A percentile compares a stretch with the other conserved stretches of the same genome.
Evolutionary conservation across 2,888 invertebrate genomes (phyloP).

Genomic region (Mimachlamys varia): DNA sequence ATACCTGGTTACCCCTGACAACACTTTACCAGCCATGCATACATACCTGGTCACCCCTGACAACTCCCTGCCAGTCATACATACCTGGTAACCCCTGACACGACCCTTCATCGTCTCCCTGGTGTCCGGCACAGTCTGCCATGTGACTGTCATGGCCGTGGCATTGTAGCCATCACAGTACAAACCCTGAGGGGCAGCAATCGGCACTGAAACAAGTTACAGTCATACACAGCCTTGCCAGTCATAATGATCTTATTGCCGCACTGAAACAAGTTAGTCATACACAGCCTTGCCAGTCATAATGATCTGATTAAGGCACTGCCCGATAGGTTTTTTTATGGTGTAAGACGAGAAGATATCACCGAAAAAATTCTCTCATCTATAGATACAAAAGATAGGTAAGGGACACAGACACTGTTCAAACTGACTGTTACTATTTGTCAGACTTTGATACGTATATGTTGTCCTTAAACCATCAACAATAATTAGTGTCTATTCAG

Average conservation of each 20-base stretch:
- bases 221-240: neutral
- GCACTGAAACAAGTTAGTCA: conserved; percentile 71
- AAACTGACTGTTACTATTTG: too few relatives aligned
- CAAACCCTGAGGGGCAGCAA: conserved; percentile 92
- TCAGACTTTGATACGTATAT: too few relatives aligned
- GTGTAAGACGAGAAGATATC: too few relatives aligned
- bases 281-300: neutral
- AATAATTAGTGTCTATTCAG: too few relatives aligned
- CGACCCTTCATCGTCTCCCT: conserved; percentile 93
- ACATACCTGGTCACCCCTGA: too few relatives aligned
- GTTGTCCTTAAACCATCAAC: too few relatives aligned
- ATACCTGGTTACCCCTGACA: too few relatives aligned
- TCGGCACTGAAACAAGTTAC: conserved; percentile 75
- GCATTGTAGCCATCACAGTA: conserved; percentile 92
- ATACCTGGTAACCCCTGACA: conserved; percentile 93
- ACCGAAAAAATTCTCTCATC: too few relatives aligned
- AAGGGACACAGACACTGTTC: too few relatives aligned
- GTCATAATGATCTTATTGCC: neutral
- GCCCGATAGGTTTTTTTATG: too few relatives aligned
- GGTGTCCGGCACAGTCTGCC: conserved; percentile 92
- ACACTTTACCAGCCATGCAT: too few relatives aligned
- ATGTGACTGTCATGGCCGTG: conserved; percentile 95
- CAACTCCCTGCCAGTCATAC: neutral
- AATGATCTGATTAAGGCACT: conserved; percentile 72
- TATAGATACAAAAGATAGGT: too few relatives aligned